Conservation (phyloP, 2,113 vertebrate species). For the Laticauda laticaudata region DNA sequence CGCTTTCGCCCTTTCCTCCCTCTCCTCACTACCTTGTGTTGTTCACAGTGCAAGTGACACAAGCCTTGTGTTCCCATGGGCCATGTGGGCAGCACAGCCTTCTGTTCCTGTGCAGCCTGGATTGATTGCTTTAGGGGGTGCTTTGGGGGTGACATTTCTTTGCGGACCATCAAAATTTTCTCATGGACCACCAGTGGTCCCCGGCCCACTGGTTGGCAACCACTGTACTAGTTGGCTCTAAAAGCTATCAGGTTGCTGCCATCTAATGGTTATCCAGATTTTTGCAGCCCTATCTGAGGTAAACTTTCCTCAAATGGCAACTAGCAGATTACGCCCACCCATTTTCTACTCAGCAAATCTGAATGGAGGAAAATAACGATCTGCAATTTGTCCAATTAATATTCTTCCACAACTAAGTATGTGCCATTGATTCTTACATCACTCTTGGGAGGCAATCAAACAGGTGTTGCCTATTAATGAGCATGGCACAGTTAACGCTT, state of each 20-base stretch:
- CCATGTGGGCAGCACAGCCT: too few species aligned
- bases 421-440: neutral
- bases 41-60: too few species aligned
- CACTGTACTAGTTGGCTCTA: neutral
- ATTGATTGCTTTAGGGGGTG: too few species aligned
- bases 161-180: too few species aligned
- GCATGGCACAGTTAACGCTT: neutral
- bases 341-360: neutral
- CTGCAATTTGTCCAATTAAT: neutral
- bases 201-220: too few species aligned
- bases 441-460: neutral
- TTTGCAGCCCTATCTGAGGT: neutral
- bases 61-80: too few species aligned
- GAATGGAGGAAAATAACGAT: too few species aligned
- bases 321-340: neutral
- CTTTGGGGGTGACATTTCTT: too few species aligned
- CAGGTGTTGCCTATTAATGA: constrained; percentile 30
- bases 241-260: neutral
- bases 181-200: too few species aligned
- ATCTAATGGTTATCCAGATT: neutral
- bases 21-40: too few species aligned
- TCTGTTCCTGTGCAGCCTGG: too few species aligned
- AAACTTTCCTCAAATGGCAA: neutral
- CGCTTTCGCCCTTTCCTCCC: too few species aligned
- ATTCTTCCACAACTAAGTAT: neutral